Conservation (phyloP, 2,113 vertebrate genomes). For the Eira barbara region DNA sequence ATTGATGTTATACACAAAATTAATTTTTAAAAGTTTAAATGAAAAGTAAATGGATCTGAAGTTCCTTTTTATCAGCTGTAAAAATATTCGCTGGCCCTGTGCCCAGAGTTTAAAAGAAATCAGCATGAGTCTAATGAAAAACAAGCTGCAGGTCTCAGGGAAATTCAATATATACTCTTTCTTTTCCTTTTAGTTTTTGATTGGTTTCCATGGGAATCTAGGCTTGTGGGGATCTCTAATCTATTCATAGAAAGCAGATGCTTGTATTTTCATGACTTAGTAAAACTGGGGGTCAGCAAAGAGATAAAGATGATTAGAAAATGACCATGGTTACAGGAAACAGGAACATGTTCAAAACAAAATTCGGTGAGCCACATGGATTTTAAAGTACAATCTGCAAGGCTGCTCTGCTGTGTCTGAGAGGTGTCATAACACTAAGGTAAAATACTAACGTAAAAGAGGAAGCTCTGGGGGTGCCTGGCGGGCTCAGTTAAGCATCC, state of each 20-base stretch:
- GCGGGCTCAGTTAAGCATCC: background rate
- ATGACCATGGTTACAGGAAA: constrained; percentile 22
- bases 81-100: constrained; percentile 71
- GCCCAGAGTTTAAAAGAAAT: constrained; percentile 76
- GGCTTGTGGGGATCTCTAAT: constrained; percentile 60
- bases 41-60: constrained; percentile 67
- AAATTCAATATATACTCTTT: constrained; percentile 76
- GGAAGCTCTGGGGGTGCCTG: background rate
- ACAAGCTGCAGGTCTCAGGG: constrained; percentile 73
- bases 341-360: constrained; percentile 35
- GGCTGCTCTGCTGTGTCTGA: background rate
- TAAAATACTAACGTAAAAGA: background rate
- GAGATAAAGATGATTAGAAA: constrained; percentile 56
- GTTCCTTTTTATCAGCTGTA: constrained; percentile 64
- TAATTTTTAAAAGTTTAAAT: constrained; percentile 69
- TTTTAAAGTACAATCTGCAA: constrained; percentile 22
- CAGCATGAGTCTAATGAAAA: constrained; percentile 78
- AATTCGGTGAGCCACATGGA: background rate
- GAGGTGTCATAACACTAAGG: background rate
- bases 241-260: constrained; percentile 64
- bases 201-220: constrained; percentile 78
- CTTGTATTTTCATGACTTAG: constrained; percentile 58
- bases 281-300: constrained; percentile 55
- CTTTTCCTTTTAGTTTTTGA: constrained; percentile 71
- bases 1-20: constrained; percentile 58